phyloP scores from a whole-genome alignment of 2,113 vertebrate species.

The Gasterosteus nipponicus region DNA sequence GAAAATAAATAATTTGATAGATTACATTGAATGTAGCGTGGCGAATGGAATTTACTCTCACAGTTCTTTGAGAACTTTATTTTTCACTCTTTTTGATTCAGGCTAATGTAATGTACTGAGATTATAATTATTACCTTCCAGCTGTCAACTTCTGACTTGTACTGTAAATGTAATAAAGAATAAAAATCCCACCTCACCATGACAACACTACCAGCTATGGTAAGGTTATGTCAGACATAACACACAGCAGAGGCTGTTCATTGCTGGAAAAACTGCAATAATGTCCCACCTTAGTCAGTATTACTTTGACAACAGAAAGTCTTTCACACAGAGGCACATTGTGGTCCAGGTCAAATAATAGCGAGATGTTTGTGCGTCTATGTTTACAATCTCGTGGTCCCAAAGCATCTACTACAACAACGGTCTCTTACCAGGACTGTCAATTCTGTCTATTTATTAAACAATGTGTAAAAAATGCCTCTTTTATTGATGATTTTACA shows the following conservation, averaged over 20 bases:
- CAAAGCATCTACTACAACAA: too few relatives aligned
- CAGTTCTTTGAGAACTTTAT: neutral
- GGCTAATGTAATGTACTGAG: neutral
- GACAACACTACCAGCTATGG: neutral
- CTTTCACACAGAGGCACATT: too few relatives aligned
- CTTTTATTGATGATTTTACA: too few relatives aligned
- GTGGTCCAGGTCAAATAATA: too few relatives aligned
- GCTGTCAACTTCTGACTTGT: slow-evolving; percentile 13
- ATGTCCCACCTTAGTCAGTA: too few relatives aligned
- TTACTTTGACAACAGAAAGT: too few relatives aligned
- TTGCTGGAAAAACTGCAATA: neutral
- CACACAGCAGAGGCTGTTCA: neutral
- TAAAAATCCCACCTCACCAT: slow-evolving; percentile 3
- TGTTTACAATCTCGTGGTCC: neutral
- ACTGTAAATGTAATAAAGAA: neutral
- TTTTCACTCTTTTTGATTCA: slow-evolving; percentile 11
- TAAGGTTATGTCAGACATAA: neutral
- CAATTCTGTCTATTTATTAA: too few relatives aligned
- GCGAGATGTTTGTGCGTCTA: neutral
- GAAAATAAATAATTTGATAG: neutral
- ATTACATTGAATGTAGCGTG: neutral
- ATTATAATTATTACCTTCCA: slow-evolving; percentile 27
- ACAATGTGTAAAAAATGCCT: too few relatives aligned
- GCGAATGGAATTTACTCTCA: neutral
- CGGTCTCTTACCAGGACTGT: too few relatives aligned